Base-by-base conservation (phyloP, 2,888 invertebrate species). In the Alsophila aescularia region DNA sequence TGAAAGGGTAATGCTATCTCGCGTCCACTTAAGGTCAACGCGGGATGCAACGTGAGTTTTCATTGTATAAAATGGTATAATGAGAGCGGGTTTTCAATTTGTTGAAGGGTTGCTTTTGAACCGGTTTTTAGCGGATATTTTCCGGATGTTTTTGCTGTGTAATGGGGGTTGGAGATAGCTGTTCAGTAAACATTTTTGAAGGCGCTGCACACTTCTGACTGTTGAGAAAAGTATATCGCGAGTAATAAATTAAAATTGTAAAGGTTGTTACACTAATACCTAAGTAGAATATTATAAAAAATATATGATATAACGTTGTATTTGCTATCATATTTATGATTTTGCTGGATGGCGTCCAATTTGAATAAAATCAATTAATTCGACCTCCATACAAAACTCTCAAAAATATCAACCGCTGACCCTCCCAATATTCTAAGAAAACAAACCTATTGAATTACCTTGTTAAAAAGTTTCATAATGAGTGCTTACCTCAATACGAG, bases 11-110 rank as follows among this genome's bases (percentile, higher is more conserved):
- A 51, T 65, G 54, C 68, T 62, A 45, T 79, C 77, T 75, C 81
- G 61, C 63, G 78, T 80, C 81, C 81, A 79, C 80, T 81, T 56
- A 61, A 70, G 80, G 83, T 81, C 83, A 81, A 78, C 66, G 14
- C 24, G 45, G 78, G 85, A 85, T 83, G 86, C 82, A 83, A 83
- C 85, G 81, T 79, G 76, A 75, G 70, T 73, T 73, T 77, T 76
- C 69, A 83, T 85, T 85, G 85, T 85, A 80, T 71, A 76, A 75
- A 74, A 75, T 72, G 73, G 73, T 71, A 75, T 64, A 77, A 74
- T 72, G 71, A 73, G 69, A 70, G 64, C 67, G 67, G 67, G 70
- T 69, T 62, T 64, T 63, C 59, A 62, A 64, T 70, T 64, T 62
- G 60, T 55, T 62, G 58, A 66, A 68, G 67, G 64, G 62, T 63